Evolutionary conservation across 2,113 vertebrate genomes (phyloP), one percentile per base, ranked within the genome.

Genomic region (Illadopsis cleaveri): DNA sequence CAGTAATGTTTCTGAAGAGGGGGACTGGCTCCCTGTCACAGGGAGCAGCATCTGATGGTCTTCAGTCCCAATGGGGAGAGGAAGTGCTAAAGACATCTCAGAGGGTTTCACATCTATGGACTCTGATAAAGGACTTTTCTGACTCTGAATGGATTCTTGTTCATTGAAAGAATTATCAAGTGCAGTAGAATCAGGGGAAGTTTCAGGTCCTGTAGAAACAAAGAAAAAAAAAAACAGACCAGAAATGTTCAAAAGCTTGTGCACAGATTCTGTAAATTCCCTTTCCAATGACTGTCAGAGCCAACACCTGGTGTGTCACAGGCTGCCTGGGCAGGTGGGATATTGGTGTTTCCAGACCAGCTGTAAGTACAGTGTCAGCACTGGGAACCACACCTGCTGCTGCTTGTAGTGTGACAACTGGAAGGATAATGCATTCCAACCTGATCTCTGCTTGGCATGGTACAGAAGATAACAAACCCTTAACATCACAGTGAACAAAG

Each of bases 41-140:
- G 98, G 98, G 60, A 98, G 95, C 53, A 98, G 96, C 97, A 98
- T 97, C 89, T 98, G 98, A 24, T 98, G 98, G 71, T 98, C 98
- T 75, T 98, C 98, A 66, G 97, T 94, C 62, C 97, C 97, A 84
- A 98, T 96, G 42, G 98, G 97, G 90, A 98, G 98, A 90, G 98
- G 94, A 38, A 98, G 96, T 45, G 98, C 97, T 58, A 98, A 92
- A 89, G 97, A 97, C 94, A 98, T 94, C 76, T 98, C 98, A 3
- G 98, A 98, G 79, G 98, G 98, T 71, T 98, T 98, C 94, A 98
- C 97, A 40, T 98, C 98, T 75, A 97, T 54, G 50, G 97, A 96
- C 83, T 98, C 98, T 0, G 97, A 97, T 51, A 98, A 94, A 82
- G 98, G 97, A 64, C 98, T 98, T 91, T 97, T 98, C 91, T 98